Conservation (phyloP, 1,140 invertebrate species). For the Drosophila sechellia region DNA sequence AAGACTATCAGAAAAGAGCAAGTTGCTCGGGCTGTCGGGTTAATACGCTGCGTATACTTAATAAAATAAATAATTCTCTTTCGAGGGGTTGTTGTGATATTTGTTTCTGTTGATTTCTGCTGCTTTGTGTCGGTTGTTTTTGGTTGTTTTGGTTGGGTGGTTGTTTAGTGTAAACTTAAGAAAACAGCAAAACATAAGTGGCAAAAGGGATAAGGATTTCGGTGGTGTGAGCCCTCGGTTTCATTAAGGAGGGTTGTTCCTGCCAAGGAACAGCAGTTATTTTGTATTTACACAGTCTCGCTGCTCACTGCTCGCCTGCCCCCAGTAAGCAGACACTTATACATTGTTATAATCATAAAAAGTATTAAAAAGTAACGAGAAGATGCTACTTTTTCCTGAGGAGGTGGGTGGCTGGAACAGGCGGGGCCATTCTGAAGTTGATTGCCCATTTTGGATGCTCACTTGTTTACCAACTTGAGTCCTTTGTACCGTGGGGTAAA, state of each 20-base stretch:
- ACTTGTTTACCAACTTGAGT: slow-evolving; percentile 70
- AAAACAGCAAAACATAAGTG: slow-evolving; percentile 61
- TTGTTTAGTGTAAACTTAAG: slow-evolving; percentile 73
- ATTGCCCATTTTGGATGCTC: slow-evolving; percentile 76
- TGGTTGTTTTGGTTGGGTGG: slow-evolving; percentile 32
- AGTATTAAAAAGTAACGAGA: slow-evolving; percentile 78
- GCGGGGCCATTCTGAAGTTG: slow-evolving; percentile 75
- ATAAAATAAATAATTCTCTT: slow-evolving; percentile 61
- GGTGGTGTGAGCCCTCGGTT: slow-evolving; percentile 26
- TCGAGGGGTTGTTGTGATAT: slow-evolving; percentile 49
- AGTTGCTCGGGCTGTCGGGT: slow-evolving; percentile 39
- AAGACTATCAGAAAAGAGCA: slow-evolving; percentile 70
- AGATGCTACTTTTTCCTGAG: not conserved
- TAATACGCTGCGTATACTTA: slow-evolving; percentile 68
- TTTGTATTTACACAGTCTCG: slow-evolving; percentile 65
- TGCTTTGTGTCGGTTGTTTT: slow-evolving; percentile 22
- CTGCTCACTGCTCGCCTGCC: not conserved
- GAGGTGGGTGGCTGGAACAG: slow-evolving; percentile 14
- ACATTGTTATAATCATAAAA: slow-evolving; percentile 81
- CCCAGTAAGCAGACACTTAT: slow-evolving; percentile 57
- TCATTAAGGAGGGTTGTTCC: slow-evolving; percentile 57
- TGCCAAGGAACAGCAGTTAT: slow-evolving; percentile 56
- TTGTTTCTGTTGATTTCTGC: slow-evolving; percentile 44
- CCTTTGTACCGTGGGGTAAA: slow-evolving; percentile 3
- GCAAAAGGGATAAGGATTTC: slow-evolving; percentile 57